Base-by-base conservation (phyloP, 2,797 vertebrate species). In the Scyliorhinus canicula region DNA sequence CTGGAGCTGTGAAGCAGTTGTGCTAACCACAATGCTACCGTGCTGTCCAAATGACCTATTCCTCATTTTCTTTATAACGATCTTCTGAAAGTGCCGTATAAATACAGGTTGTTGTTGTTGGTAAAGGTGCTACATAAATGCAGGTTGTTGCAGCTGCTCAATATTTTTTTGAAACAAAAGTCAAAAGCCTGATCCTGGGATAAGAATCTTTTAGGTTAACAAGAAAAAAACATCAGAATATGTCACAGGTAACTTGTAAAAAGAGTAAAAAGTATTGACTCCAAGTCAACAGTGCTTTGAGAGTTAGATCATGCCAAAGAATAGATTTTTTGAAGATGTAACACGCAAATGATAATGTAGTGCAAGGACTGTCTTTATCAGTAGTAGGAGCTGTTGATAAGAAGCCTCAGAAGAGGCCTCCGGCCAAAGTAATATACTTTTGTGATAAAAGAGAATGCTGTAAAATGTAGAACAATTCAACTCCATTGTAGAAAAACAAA, bases 251-350 rank as follows among this genome's bases (percentile, higher is more conserved):
- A 91, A 91, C 60, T 11, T 91, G 88, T 91, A 40, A 65, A 60
- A 44, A 24, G 88, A 65, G 16, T 63, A 91, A 91, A 11, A 91
- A 63, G n/a, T 91, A 91, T 63, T 91, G 88, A 91, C 57, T 91
- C 57, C 88, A 40, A 63, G 85, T 91, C 57, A 63, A 63, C n/a
- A 91, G 57, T 0, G n/a, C 26, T 91, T 44, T 91, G 88, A 91
- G 40, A 63, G 86, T 65, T 57, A 91, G 88, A 21, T 28, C 19
- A 65, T 90, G 60, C n/a, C 60, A 12, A 65, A 65, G 19, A 91
- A 91, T 91, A 2, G 57, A 91, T 63, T 91, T 60, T 55, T 24
- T 63, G 88, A 44, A 21, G 88, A 91, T 91, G 57, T 8, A 63
- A 40, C n/a, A 63, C n/a, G 55, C 24, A 24, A 26, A 91, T 44